These are phyloP conservation scores for Liolophura sinensis DNA, from an alignment of 1,140 invertebrate species.

Conservation along the genomic window DNA sequence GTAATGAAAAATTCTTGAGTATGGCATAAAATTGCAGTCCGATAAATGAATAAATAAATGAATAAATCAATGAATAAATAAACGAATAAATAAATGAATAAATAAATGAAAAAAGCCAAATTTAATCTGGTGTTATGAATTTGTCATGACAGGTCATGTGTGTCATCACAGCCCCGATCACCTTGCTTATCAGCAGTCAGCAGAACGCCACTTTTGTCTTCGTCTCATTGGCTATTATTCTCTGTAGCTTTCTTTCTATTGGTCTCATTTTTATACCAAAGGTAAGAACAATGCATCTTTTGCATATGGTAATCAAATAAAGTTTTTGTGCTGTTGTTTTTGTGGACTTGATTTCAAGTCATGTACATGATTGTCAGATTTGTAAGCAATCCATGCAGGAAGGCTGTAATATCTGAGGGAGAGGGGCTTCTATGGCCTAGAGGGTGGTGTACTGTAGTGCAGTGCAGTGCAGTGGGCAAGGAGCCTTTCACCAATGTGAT, in stretches of 20 bases:
- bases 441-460: too few relatives aligned
- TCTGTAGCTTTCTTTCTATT: conserved; percentile 97
- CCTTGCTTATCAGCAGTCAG: conserved; percentile 93
- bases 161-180: conserved; percentile 95
- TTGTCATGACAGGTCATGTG: conserved; percentile 71
- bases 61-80: background rate
- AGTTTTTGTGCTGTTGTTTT: too few relatives aligned
- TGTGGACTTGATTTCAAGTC: too few relatives aligned
- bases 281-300: conserved; percentile 62
- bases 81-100: conserved; percentile 4
- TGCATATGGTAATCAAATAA: background rate
- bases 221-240: conserved; percentile 90
- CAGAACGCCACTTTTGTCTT: conserved; percentile 98
- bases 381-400: too few relatives aligned
- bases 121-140: background rate
- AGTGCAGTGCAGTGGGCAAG: too few relatives aligned
- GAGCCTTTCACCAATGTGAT: too few relatives aligned
- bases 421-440: too few relatives aligned
- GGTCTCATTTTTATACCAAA: conserved; percentile 96
- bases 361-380: too few relatives aligned
- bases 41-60: too few relatives aligned
- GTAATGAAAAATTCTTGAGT: too few relatives aligned
- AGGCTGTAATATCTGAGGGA: too few relatives aligned
- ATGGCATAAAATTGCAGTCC: too few relatives aligned
- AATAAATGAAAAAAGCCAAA: background rate